Conservation (phyloP, 2,888 invertebrate species). For the Nephrotoma appendiculata region DNA sequence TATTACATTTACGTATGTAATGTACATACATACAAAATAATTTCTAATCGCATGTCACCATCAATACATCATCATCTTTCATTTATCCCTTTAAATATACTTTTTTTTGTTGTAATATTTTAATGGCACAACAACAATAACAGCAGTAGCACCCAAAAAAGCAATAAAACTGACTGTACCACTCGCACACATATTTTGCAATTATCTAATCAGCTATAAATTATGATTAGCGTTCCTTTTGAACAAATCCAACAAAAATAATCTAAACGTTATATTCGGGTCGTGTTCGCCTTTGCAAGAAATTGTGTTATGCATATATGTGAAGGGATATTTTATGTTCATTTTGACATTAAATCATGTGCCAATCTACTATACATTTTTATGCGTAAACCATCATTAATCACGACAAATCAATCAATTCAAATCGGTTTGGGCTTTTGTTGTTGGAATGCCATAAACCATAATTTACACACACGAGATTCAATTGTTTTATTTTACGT, state of each 20-base stretch:
- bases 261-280: no score
- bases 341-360: background rate
- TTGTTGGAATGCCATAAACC: background rate
- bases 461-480: background rate
- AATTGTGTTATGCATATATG: background rate
- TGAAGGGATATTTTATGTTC: background rate
- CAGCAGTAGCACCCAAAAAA: background rate
- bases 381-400: background rate
- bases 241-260: background rate
- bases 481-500: background rate
- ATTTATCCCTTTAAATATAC: background rate
- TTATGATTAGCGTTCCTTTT: background rate
- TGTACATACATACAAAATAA: background rate
- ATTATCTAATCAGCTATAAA: conserved; percentile 4
- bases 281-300: no score
- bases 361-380: background rate
- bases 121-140: background rate
- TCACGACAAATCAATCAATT: background rate
- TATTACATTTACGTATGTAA: background rate
- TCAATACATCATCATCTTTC: background rate
- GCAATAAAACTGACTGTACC: background rate
- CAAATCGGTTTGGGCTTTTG: background rate
- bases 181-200: background rate
- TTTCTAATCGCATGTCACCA: background rate
- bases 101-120: background rate